These are phyloP conservation scores for Crepidodera aurea DNA, from an alignment of 2,888 invertebrate genomes.

Conservation along the genomic window DNA sequence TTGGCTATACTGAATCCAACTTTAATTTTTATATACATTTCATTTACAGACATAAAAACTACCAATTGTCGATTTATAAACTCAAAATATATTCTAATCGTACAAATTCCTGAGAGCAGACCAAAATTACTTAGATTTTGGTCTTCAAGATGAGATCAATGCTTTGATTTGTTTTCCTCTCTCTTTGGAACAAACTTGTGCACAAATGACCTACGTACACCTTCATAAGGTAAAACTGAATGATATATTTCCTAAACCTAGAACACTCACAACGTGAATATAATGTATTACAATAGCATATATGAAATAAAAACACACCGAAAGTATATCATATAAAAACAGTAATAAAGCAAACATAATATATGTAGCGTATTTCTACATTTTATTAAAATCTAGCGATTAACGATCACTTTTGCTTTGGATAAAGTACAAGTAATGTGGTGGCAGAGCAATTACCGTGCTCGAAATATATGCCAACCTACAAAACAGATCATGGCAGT, in stretches of 20 bases:
- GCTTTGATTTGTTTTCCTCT: constrained; percentile 61
- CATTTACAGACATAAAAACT: constrained; percentile 47
- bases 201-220: constrained; percentile 55
- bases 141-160: constrained; percentile 60
- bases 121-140: constrained; percentile 37
- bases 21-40: constrained; percentile 51
- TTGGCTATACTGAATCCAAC: constrained; percentile 61
- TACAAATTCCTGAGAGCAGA: constrained; percentile 59
- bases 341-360: constrained; percentile 50
- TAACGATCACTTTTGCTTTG: constrained; percentile 59
- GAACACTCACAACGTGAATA: constrained; percentile 51
- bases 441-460: constrained; percentile 57
- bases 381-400: constrained; percentile 42
- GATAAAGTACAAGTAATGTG: constrained; percentile 51
- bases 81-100: constrained; percentile 40
- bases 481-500: constrained; percentile 71
- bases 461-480: constrained; percentile 69
- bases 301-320: constrained; percentile 56
- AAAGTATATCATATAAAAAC: constrained; percentile 53
- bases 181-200: constrained; percentile 60
- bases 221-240: constrained; percentile 39
- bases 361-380: constrained; percentile 42
- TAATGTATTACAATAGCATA: constrained; percentile 48
- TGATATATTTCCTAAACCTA: constrained; percentile 47
- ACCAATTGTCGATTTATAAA: constrained; percentile 37